Evolutionary conservation across 2,888 invertebrate species (phyloP).

Genomic region (Drosophila anceps): DNA sequence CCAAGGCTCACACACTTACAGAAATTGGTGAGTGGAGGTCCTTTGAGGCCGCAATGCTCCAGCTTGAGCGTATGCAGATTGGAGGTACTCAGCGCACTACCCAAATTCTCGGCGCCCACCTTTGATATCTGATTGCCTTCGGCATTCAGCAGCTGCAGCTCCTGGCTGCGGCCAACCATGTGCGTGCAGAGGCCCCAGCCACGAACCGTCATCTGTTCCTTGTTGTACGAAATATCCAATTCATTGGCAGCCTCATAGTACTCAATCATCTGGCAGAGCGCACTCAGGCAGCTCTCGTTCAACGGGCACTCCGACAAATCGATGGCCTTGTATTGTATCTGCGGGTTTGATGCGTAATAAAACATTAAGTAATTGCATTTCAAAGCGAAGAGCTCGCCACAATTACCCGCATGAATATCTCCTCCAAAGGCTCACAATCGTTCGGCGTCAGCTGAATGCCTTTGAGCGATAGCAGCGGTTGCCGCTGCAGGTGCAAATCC

Average conservation of each 20-base stretch:
- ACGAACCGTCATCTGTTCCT: constrained; percentile 89
- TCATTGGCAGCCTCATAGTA: constrained; percentile 94
- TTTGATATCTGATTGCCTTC: constrained; percentile 84
- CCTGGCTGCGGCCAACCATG: constrained; percentile 84
- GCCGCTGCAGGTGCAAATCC: constrained; percentile 85
- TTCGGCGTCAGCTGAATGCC: constrained; percentile 88
- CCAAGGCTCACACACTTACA: constrained; percentile 86
- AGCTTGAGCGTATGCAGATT: constrained; percentile 91
- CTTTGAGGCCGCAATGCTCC: constrained; percentile 91
- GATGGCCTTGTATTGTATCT: constrained; percentile 85
- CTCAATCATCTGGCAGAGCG: constrained; percentile 96
- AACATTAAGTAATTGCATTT: neutral
- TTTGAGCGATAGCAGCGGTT: constrained; percentile 87
- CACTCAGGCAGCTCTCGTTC: constrained; percentile 88
- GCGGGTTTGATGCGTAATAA: constrained; percentile 85
- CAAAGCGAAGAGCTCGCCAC: neutral
- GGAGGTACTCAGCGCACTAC: constrained; percentile 90
- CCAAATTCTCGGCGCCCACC: constrained; percentile 88
- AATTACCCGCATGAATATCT: constrained; percentile 90
- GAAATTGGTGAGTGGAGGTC: constrained; percentile 90
- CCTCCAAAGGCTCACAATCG: constrained; percentile 93
- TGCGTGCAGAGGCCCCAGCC: constrained; percentile 92
- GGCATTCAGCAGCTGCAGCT: constrained; percentile 83
- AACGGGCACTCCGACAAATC: constrained; percentile 84
- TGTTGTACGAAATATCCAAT: constrained; percentile 91